phyloP scores from a whole-genome alignment of 2,797 vertebrate species.

The Mus caroli region DNA sequence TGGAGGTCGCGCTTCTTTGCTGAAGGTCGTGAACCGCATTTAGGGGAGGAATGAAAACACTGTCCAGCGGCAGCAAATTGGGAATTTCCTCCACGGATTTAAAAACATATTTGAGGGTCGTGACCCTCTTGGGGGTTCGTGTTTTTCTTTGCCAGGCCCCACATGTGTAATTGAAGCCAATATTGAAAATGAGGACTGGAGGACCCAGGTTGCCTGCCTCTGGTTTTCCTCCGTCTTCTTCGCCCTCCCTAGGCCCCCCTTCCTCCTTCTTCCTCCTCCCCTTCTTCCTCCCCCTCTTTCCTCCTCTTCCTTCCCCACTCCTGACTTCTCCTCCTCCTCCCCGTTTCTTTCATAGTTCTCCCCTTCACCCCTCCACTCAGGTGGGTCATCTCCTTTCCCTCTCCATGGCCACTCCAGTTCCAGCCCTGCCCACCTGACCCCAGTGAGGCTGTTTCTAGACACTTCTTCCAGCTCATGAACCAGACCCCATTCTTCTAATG shows the following conservation, averaged over 20 bases:
- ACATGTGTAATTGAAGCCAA: neutral
- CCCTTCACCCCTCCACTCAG: neutral
- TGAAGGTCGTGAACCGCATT: slow-evolving; percentile 4
- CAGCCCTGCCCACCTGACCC: neutral
- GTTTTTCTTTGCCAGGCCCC: slow-evolving; percentile 57
- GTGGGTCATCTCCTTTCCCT: neutral
- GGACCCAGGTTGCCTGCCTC: neutral
- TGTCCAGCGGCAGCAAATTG: slow-evolving; percentile 43
- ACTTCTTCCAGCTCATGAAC: neutral
- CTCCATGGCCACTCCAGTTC: neutral
- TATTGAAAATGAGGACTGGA: neutral
- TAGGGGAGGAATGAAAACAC: neutral
- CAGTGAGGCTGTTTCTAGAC: neutral
- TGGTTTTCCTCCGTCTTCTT: neutral
- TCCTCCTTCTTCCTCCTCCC: no score
- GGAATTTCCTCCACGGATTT: slow-evolving; percentile 69
- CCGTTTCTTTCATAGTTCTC: neutral
- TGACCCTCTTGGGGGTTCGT: slow-evolving; percentile 58
- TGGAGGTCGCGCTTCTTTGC: neutral
- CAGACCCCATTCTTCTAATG: neutral
- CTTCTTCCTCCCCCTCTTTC: no score
- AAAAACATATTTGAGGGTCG: slow-evolving; percentile 50
- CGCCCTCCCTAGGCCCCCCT: no score
- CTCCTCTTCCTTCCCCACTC: neutral
- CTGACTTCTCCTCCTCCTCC: neutral